Percentiles rank a stretch among this genome's conserved stretches.
Conservation (phyloP, 2,797 vertebrate species). For the Threskiornis aethiopicus region DNA sequence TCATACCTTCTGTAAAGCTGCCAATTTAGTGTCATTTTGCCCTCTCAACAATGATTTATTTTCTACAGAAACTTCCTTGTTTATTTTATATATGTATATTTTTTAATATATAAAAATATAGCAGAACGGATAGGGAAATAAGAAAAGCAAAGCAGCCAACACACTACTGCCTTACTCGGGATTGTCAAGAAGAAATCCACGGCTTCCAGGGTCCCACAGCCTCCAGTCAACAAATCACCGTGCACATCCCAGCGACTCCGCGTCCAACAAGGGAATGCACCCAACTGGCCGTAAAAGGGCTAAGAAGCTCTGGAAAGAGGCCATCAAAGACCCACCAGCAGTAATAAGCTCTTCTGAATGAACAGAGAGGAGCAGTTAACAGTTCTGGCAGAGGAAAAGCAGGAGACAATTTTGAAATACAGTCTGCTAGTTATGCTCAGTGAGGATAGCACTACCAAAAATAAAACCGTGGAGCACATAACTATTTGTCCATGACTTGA, state of each 20-base stretch:
- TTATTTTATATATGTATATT: conserved; percentile 32
- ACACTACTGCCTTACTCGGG: not conserved
- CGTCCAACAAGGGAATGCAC: not conserved
- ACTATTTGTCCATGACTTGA: not conserved
- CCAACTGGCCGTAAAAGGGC: conserved; percentile 3
- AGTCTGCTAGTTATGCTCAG: not conserved
- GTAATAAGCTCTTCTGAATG: not conserved
- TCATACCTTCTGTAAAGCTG: conserved; percentile 67
- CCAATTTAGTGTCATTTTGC: conserved; percentile 64
- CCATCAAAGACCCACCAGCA: not conserved
- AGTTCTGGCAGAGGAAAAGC: conserved; percentile 4
- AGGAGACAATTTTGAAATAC: not conserved
- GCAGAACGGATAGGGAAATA: not conserved
- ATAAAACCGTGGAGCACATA: not conserved
- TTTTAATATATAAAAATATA: not conserved
- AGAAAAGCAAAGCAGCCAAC: not conserved
- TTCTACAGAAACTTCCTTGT: conserved; percentile 61
- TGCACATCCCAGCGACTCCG: not conserved
- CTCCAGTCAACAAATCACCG: not conserved
- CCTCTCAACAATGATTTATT: conserved; percentile 62
- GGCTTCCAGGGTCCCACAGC: not conserved
- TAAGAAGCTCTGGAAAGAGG: not conserved
- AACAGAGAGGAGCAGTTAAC: not conserved
- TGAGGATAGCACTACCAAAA: not conserved
- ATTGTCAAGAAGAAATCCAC: not conserved